phyloP scores from a whole-genome alignment of 2,797 vertebrate genomes.

The Malurus leucopterus region DNA sequence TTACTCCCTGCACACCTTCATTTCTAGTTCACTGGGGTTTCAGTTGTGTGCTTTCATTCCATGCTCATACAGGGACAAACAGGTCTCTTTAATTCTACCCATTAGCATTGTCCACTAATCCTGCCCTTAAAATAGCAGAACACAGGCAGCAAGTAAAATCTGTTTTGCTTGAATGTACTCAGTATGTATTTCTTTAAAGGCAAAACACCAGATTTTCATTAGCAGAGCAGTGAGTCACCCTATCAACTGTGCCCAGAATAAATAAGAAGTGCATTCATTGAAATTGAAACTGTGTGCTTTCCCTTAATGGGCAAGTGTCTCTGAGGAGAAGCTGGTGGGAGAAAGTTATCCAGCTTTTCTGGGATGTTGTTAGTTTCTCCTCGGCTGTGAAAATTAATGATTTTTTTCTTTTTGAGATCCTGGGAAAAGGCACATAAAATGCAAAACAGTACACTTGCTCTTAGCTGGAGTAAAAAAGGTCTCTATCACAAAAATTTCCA shows the following conservation, averaged over 20 bases:
- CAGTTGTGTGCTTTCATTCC: slow-evolving; percentile 42
- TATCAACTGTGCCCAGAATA: slow-evolving; percentile 57
- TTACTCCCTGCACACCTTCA: not conserved
- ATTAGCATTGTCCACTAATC: slow-evolving; percentile 24
- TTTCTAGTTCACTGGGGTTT: not conserved
- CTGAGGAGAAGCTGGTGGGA: slow-evolving; percentile 24
- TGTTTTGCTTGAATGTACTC: slow-evolving; percentile 30
- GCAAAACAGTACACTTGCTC: not conserved
- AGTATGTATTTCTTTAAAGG: slow-evolving; percentile 44
- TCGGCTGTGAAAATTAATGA: not conserved
- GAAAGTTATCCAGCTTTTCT: slow-evolving; percentile 44
- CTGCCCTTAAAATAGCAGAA: slow-evolving; percentile 34
- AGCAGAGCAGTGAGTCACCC: slow-evolving; percentile 59
- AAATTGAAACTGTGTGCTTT: slow-evolving; percentile 53
- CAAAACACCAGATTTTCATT: slow-evolving; percentile 33
- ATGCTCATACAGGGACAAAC: slow-evolving; percentile 3
- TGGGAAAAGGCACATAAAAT: not conserved
- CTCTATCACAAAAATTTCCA: not conserved
- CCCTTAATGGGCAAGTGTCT: slow-evolving; percentile 40
- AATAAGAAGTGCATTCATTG: slow-evolving; percentile 53
- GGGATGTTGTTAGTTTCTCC: slow-evolving; percentile 30
- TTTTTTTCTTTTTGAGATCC: not conserved
- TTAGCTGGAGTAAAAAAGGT: not conserved
- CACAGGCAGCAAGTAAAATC: slow-evolving; percentile 37
- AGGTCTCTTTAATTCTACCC: slow-evolving; percentile 9